Conservation (phyloP, 1,140 invertebrate species). For the Bombyx mori region DNA sequence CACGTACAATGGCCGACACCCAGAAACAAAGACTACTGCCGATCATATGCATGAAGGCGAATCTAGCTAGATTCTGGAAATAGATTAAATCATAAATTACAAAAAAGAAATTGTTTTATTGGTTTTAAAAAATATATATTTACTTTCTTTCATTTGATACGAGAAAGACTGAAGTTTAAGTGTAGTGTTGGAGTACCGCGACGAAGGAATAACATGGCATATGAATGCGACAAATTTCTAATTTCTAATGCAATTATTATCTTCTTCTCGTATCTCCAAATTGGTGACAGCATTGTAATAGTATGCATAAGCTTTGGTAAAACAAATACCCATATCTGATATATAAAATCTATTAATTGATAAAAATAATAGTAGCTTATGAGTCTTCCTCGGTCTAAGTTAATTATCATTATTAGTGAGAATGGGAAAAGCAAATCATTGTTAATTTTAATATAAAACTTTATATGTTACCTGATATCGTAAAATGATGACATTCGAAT, state of each 20-base stretch:
- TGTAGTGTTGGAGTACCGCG: neutral
- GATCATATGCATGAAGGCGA: constrained; percentile 83
- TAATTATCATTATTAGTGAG: too few species aligned
- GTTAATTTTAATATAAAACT: neutral
- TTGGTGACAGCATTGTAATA: too few species aligned
- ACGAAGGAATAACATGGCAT: neutral
- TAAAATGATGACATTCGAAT: constrained; percentile 78
- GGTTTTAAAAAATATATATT: neutral
- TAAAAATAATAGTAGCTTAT: too few species aligned
- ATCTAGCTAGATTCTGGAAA: constrained; percentile 68
- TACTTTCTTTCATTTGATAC: neutral
- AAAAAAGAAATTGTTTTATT: neutral
- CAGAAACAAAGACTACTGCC: constrained; percentile 81
- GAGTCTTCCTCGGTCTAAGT: too few species aligned
- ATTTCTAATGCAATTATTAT: too few species aligned
- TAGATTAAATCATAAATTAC: constrained; percentile 1
- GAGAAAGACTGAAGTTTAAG: neutral
- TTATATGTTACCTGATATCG: constrained; percentile 33
- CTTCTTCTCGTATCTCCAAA: too few species aligned
- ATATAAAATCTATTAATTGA: too few species aligned
- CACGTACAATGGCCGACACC: constrained; percentile 80
- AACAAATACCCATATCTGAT: too few species aligned
- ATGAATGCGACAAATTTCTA: too few species aligned
- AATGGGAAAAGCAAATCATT: neutral
- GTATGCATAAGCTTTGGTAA: too few species aligned